These are phyloP conservation scores for Bombylius major DNA, from an alignment of 2,888 invertebrate genomes.

Conservation along the genomic window DNA sequence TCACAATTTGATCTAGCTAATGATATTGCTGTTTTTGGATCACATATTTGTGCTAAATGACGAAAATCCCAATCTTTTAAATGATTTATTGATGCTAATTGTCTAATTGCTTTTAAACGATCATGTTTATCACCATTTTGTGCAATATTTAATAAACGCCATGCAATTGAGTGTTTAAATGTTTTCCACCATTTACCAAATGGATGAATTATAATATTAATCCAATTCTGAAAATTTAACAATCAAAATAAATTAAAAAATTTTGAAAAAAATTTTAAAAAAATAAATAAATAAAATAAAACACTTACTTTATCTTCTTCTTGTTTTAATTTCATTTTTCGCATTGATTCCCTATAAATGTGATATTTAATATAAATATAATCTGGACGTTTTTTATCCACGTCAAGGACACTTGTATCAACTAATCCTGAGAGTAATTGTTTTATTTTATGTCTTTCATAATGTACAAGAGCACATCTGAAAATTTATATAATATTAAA, in stretches of 20 bases:
- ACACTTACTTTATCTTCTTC: constrained; percentile 27
- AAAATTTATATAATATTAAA: constrained; percentile 1
- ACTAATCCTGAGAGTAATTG: constrained; percentile 33
- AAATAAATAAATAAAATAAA: background rate
- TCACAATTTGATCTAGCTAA: constrained; percentile 65
- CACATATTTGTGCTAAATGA: constrained; percentile 67
- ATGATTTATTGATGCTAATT: constrained; percentile 51
- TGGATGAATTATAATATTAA: constrained; percentile 34
- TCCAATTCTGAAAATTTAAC: constrained; percentile 26
- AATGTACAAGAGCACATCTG: constrained; percentile 30
- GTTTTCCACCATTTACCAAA: constrained; percentile 47
- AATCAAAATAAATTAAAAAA: background rate
- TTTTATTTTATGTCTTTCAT: constrained; percentile 28
- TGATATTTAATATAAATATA: constrained; percentile 45
- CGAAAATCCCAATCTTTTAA: constrained; percentile 55
- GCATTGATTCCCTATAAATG: constrained; percentile 35
- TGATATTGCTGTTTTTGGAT: constrained; percentile 61
- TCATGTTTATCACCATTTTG: constrained; percentile 49
- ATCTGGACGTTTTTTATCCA: constrained; percentile 36
- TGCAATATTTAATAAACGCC: constrained; percentile 52
- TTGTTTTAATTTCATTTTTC: constrained; percentile 27
- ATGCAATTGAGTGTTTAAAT: constrained; percentile 50
- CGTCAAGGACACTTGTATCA: constrained; percentile 30
- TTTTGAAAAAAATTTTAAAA: background rate
- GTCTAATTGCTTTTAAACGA: constrained; percentile 49